Base-by-base conservation (phyloP, 2,797 vertebrate genomes). In the Thaleichthys pacificus region DNA sequence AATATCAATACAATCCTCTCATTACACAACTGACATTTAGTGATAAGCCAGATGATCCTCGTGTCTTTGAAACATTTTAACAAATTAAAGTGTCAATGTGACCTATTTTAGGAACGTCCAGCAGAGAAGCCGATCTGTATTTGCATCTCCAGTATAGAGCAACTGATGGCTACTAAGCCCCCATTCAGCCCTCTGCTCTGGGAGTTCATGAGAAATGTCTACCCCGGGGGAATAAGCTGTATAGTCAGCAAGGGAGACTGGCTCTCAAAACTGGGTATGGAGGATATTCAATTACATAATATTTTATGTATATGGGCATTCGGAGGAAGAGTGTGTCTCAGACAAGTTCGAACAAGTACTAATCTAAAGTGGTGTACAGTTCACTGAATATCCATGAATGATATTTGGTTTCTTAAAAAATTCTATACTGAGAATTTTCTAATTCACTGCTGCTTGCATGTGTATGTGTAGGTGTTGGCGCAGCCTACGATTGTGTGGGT, bases 161-260 rank as follows among this genome's bases (percentile, higher is more conserved):
- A 97, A 88, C 17, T 96, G 78, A 84, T 93, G 73, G 90, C 89
- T 5, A 89, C 94, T n/a, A 88, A 91, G 77, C 95, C 96, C 3
- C 96, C 95, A 15, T 96, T 97, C 89, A 96, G 94, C 81, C 93
- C 95, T 0, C 77, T 97, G 69, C 93, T 97, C 19, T 97, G 96
- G 96, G 94, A 95, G 73, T 96, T 97, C 68, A 96, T 97, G 96
- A 95, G 91, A 66, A 94, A 92, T 0, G 96, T 97, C 38, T 97
- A 97, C 79, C 96, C 96, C 0, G 96, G 96, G 66, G 95, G 95
- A 38, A 90, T 97, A 0, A 96, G 96, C 81, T 97, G 96, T 87
- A 96, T 97, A 1, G 93, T 97, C 75, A 92, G 82, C 69, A 97
- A 97, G 86, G 95, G 96, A 69, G 92, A 96, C 71, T 97, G 96